Percentiles rank a stretch among this genome's conserved stretches.
Evolutionary conservation across 2,797 vertebrate genomes (phyloP).

Genomic region (Siniperca obscura): DNA sequence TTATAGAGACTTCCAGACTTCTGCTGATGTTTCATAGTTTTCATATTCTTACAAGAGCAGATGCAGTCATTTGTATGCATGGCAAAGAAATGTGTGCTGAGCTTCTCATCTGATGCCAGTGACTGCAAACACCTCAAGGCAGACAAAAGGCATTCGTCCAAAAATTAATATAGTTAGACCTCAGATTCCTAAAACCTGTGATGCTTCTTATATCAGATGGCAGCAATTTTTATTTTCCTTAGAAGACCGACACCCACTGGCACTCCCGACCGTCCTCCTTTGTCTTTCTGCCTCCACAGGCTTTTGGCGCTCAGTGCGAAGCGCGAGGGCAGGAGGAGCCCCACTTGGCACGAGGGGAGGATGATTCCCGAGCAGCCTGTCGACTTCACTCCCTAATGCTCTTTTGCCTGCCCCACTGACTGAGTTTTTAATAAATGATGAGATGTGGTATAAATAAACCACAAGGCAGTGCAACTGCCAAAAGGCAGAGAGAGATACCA

Average conservation of each 20-base stretch:
- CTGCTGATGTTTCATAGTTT: constrained; percentile 48
- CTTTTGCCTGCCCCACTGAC: constrained; percentile 87
- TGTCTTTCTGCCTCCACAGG: constrained; percentile 69
- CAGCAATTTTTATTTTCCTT: constrained; percentile 46
- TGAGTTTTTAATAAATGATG: constrained; percentile 91
- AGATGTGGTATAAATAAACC: constrained; percentile 87
- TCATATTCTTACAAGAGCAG: constrained; percentile 51
- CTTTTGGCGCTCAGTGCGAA: constrained; percentile 61
- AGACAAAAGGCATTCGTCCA: constrained; percentile 49
- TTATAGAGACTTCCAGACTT: constrained; percentile 48
- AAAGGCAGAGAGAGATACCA: constrained; percentile 83
- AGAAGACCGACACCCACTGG: constrained; percentile 60
- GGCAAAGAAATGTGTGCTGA: constrained; percentile 40
- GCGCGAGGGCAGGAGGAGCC: constrained; percentile 78
- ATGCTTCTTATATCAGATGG: constrained; percentile 67
- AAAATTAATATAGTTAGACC: constrained; percentile 56
- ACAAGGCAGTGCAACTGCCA: constrained; percentile 83
- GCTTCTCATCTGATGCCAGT: constrained; percentile 61
- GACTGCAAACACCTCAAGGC: constrained; percentile 44
- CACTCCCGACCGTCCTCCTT: constrained; percentile 60
- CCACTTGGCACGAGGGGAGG: constrained; percentile 82
- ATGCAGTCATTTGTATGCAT: constrained; percentile 58
- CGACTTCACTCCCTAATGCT: constrained; percentile 79
- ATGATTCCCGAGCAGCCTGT: constrained; percentile 83
- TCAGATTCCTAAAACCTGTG: constrained; percentile 51